Evolutionary conservation across 2,888 invertebrate genomes (phyloP).

Genomic region (Ceraclea dissimilis): DNA sequence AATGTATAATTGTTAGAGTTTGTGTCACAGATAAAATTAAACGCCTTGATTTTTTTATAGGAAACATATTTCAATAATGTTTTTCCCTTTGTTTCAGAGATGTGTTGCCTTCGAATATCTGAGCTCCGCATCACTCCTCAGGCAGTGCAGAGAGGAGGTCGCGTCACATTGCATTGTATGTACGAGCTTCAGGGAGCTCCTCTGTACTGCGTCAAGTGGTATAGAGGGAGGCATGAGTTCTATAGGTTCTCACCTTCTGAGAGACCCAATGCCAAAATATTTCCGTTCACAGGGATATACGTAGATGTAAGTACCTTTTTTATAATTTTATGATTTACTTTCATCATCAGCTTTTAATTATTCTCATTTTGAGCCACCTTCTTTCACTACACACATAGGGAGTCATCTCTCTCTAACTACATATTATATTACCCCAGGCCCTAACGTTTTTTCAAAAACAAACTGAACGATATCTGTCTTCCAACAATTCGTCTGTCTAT

Average conservation of each 20-base stretch:
- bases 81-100: slow-evolving; percentile 12
- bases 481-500: no score
- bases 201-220: slow-evolving; percentile 63
- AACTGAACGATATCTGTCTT: no score
- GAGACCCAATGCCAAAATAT: slow-evolving; percentile 56
- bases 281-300: slow-evolving; percentile 57
- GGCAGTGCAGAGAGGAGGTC: slow-evolving; percentile 53
- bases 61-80: no score
- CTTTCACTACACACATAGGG: no score
- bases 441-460: no score
- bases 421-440: no score
- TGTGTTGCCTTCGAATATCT: slow-evolving; percentile 40
- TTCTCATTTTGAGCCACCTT: no score
- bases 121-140: slow-evolving; percentile 53
- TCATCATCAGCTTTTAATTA: no score
- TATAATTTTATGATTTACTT: neutral
- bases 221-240: slow-evolving; percentile 60
- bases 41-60: no score
- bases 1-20: no score
- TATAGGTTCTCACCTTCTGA: slow-evolving; percentile 59
- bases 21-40: no score
- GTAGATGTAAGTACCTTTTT: slow-evolving; percentile 53
- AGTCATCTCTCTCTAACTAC: no score
- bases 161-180: slow-evolving; percentile 51
- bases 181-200: slow-evolving; percentile 61